Percentiles rank a stretch among this genome's conserved stretches.
Conservation (phyloP, 2,113 vertebrate species). For the Isurus oxyrinchus region DNA sequence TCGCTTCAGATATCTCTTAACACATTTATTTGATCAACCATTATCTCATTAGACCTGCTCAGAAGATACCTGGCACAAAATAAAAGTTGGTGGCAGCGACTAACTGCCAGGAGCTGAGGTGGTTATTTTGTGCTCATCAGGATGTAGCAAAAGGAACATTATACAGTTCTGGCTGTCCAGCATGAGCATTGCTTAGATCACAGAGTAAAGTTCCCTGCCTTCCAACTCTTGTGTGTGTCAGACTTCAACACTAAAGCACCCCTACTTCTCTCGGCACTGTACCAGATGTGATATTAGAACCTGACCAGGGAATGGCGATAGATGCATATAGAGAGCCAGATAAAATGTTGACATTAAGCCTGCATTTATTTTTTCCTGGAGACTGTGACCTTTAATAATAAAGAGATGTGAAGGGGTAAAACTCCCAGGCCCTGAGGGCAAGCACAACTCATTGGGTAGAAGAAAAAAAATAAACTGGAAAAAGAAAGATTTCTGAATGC, state of each 20-base stretch:
- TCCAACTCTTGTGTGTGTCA: neutral
- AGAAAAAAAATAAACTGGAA: neutral
- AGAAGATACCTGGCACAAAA: neutral
- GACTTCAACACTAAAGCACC: neutral
- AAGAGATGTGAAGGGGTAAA: neutral
- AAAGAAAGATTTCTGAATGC: neutral
- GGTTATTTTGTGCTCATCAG: neutral
- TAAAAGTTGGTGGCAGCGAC: neutral
- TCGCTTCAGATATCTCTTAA: neutral
- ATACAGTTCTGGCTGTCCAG: neutral
- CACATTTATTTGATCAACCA: neutral
- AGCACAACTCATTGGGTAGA: neutral
- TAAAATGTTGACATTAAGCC: neutral
- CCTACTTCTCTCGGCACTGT: too few relatives aligned
- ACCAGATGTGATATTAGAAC: neutral
- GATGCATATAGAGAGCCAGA: neutral
- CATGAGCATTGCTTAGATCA: neutral
- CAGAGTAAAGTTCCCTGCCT: neutral
- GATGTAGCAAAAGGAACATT: neutral
- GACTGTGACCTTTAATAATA: neutral
- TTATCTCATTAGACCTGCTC: neutral
- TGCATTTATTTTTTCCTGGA: neutral
- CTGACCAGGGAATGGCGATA: too few relatives aligned
- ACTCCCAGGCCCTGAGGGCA: neutral
- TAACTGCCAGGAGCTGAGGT: neutral